Conservation (phyloP, 2,113 vertebrate species). For the Pristiophorus japonicus region DNA sequence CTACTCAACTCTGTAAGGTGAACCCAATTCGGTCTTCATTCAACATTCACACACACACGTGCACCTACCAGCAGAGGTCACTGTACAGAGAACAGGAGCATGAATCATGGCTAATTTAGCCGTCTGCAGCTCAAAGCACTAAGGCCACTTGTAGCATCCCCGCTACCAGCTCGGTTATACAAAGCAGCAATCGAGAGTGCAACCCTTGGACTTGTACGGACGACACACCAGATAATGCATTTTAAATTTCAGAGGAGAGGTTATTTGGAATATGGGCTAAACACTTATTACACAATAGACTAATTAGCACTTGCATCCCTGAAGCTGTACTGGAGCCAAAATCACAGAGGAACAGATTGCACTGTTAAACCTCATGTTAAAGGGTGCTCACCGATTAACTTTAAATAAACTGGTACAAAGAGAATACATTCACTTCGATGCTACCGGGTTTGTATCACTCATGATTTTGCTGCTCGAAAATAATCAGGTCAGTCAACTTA, state of each 20-base stretch:
- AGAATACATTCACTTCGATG: no score
- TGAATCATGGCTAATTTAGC: background rate
- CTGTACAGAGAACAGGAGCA: background rate
- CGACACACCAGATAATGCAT: no score
- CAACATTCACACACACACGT: background rate
- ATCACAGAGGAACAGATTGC: background rate
- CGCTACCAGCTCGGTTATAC: background rate
- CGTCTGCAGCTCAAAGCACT: background rate
- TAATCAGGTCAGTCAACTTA: no score
- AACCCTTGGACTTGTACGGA: no score
- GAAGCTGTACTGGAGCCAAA: background rate
- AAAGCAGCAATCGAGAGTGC: no score
- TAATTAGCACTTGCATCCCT: background rate
- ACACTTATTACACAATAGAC: background rate
- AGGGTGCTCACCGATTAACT: no score
- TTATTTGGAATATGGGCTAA: background rate
- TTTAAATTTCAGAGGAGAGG: background rate
- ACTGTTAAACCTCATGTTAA: no score
- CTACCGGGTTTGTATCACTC: no score
- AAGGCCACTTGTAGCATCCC: background rate
- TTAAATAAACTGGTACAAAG: no score
- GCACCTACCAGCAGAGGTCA: background rate
- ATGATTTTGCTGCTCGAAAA: no score
- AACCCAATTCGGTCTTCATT: background rate
- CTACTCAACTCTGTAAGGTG: background rate